These are phyloP conservation scores for Tetramorium simillimum DNA, from an alignment of 1,140 invertebrate genomes.

Conservation along the genomic window DNA sequence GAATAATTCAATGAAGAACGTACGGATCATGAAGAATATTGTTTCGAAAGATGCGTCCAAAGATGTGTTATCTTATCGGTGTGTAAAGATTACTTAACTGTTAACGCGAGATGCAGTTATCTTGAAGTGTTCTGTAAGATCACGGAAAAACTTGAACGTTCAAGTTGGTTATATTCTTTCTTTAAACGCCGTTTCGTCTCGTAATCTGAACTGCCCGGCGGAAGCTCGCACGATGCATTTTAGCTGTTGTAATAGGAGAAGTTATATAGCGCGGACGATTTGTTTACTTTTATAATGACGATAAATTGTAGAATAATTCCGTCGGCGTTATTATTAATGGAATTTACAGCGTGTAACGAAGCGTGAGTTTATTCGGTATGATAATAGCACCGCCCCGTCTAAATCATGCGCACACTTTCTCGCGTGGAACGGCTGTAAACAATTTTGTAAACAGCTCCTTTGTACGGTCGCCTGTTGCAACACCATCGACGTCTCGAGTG, in stretches of 20 bases:
- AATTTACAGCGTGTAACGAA: neutral
- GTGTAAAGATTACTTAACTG: neutral
- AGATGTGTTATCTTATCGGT: neutral
- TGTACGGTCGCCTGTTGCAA: constrained; percentile 38
- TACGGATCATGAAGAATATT: neutral
- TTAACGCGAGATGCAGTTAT: neutral
- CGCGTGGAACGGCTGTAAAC: neutral
- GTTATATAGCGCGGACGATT: neutral
- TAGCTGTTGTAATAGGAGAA: neutral
- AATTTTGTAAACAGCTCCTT: constrained; percentile 7
- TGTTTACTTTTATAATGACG: neutral
- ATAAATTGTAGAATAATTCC: neutral
- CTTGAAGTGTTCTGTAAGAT: neutral
- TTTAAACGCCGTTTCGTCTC: neutral
- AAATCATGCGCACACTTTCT: constrained; percentile 11
- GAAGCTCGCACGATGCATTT: neutral
- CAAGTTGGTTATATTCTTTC: neutral
- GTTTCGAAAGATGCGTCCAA: neutral
- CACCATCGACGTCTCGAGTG: constrained; percentile 4
- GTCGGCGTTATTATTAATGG: neutral
- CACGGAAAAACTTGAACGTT: neutral
- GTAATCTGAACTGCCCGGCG: neutral
- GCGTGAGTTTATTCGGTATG: neutral
- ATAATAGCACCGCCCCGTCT: neutral
- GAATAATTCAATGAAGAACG: neutral